Evolutionary conservation across 2,888 invertebrate genomes (phyloP).

Genomic region (Linhomoeus sp.): DNA sequence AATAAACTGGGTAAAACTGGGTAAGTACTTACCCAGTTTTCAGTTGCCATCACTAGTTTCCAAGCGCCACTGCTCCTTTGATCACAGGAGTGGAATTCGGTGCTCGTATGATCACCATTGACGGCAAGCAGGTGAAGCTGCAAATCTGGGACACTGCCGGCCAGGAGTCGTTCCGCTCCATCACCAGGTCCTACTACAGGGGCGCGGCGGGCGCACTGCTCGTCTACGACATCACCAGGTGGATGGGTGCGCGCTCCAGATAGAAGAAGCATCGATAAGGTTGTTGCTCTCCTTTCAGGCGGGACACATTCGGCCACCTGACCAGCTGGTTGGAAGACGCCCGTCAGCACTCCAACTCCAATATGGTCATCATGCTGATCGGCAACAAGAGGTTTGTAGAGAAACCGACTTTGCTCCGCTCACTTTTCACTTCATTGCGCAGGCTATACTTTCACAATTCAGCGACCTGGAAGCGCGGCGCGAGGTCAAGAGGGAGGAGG

Average conservation of each 20-base stretch:
- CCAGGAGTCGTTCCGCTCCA: constrained; percentile 69
- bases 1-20: too few species aligned
- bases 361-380: constrained; percentile 99
- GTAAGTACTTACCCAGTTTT: too few species aligned
- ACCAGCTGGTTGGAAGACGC: constrained; percentile 99
- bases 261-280: too few species aligned
- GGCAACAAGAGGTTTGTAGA: constrained; percentile 76
- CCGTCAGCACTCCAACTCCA: constrained; percentile 96
- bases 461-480: constrained; percentile 92
- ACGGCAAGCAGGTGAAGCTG: constrained; percentile 96
- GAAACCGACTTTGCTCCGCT: neutral
- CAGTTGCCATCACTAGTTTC: too few species aligned
- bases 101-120: constrained; percentile 98
- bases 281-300: too few species aligned
- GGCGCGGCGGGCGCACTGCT: constrained; percentile 95
- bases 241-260: neutral
- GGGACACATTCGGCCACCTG: constrained; percentile 96
- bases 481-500: constrained; percentile 96
- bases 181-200: constrained; percentile 93
- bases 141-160: constrained; percentile 76
- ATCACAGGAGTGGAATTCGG: constrained; percentile 76
- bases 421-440: neutral
- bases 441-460: constrained; percentile 5
- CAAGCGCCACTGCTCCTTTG: too few species aligned
- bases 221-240: constrained; percentile 93